These are phyloP conservation scores for Mormyrops boulengeri DNA, from an alignment of 2,797 vertebrate genomes.

Conservation along the genomic window DNA sequence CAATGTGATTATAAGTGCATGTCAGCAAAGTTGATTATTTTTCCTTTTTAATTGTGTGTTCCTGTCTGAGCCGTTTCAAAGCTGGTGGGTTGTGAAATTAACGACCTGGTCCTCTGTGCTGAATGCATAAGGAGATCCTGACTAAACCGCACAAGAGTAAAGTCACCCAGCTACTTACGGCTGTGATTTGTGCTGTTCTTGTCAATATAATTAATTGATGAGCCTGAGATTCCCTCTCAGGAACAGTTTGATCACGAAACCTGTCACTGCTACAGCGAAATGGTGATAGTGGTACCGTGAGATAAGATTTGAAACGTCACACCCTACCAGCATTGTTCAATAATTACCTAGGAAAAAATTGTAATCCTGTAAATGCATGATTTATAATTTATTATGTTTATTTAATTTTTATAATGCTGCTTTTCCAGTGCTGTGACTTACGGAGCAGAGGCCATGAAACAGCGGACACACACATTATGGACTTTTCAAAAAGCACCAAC, in stretches of 20 bases:
- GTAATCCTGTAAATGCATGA: background rate
- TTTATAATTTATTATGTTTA: background rate
- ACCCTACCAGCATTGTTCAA: background rate
- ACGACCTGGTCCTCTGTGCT: background rate
- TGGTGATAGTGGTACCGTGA: background rate
- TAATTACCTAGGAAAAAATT: background rate
- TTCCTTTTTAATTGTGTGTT: background rate
- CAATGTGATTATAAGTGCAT: background rate
- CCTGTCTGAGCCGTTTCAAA: background rate
- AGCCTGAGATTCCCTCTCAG: background rate
- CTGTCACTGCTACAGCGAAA: background rate
- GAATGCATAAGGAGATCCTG: background rate
- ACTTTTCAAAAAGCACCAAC: background rate
- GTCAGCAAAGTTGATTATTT: slow-evolving; percentile 10
- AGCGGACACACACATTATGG: background rate
- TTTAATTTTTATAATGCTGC: background rate
- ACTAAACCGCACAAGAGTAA: background rate
- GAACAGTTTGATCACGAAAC: background rate
- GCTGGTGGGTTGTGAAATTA: slow-evolving; percentile 11
- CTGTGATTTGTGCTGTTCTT: background rate
- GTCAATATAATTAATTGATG: background rate
- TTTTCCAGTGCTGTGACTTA: background rate
- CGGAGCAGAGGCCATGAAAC: background rate
- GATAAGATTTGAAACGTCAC: background rate
- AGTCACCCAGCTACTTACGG: background rate